A percentile compares a stretch with the other conserved stretches of the same genome.
These are phyloP conservation scores for Girardinichthys multiradiatus DNA, from an alignment of 2,113 vertebrate genomes.

Conservation along the genomic window DNA sequence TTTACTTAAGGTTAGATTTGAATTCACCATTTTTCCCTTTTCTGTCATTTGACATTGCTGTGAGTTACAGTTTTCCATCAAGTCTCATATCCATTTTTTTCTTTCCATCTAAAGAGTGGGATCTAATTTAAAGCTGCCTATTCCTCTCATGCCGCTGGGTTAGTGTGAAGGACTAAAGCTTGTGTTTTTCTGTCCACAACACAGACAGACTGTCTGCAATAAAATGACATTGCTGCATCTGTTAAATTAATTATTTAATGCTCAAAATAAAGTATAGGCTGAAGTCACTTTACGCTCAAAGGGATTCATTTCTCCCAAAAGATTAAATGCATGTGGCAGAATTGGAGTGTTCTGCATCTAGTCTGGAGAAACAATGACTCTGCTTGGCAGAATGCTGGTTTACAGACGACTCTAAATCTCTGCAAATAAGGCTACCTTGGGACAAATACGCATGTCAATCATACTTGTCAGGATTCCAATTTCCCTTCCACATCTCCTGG, in stretches of 20 bases:
- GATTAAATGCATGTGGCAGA: conserved; percentile 73
- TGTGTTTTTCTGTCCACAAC: conserved; percentile 44
- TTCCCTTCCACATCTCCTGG: conserved; percentile 69
- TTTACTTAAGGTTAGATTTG: conserved; percentile 74
- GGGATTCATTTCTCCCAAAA: conserved; percentile 65
- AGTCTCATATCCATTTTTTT: conserved; percentile 63
- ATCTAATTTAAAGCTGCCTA: conserved; percentile 47
- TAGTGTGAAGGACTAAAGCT: conserved; percentile 33
- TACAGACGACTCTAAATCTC: conserved; percentile 73
- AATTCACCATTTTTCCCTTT: conserved; percentile 66
- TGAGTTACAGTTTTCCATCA: conserved; percentile 65
- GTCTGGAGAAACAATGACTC: conserved; percentile 72
- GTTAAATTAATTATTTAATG: conserved; percentile 76
- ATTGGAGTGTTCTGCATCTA: conserved; percentile 58
- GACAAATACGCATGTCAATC: conserved; percentile 75
- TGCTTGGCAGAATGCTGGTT: conserved; percentile 58
- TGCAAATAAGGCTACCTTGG: conserved; percentile 73
- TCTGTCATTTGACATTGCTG: conserved; percentile 58
- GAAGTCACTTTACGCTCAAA: conserved; percentile 69
- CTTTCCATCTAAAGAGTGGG: conserved; percentile 58
- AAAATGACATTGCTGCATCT: conserved; percentile 58
- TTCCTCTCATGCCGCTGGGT: conserved; percentile 22
- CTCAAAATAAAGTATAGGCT: conserved; percentile 67
- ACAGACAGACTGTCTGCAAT: conserved; percentile 69
- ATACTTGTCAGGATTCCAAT: conserved; percentile 78